Conservation (phyloP, 2,888 invertebrate species). For the Drosophila suboccidentalis region DNA sequence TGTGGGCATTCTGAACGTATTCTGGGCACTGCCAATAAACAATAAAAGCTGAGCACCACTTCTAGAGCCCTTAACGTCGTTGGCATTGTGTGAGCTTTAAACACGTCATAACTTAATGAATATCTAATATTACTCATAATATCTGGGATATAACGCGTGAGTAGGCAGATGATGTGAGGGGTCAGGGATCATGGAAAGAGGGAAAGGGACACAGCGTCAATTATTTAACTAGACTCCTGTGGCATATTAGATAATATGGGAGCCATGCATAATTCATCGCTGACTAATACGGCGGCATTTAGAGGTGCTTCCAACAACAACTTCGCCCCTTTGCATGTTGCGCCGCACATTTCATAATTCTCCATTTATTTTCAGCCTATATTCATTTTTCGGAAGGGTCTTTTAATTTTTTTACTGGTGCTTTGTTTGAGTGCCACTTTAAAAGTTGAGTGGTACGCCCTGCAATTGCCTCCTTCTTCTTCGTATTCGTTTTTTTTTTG, state of each 20-base stretch:
- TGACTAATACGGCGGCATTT: slow-evolving; percentile 60
- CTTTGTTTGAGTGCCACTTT: slow-evolving; percentile 70
- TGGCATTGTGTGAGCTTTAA: slow-evolving; percentile 69
- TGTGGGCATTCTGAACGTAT: slow-evolving; percentile 28
- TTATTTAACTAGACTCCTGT: slow-evolving; percentile 70
- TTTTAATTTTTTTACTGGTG: slow-evolving; percentile 29
- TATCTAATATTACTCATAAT: slow-evolving; percentile 66
- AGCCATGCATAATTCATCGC: slow-evolving; percentile 52
- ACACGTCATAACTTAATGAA: slow-evolving; percentile 80
- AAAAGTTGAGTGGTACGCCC: slow-evolving; percentile 64
- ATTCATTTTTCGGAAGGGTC: not conserved
- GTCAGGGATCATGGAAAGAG: not conserved
- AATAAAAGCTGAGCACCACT: slow-evolving; percentile 68
- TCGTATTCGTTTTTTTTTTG: slow-evolving; percentile 16
- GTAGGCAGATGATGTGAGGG: not conserved
- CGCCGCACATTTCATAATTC: slow-evolving; percentile 25
- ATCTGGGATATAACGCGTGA: slow-evolving; percentile 56
- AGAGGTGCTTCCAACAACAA: slow-evolving; percentile 14
- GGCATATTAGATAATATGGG: slow-evolving; percentile 72
- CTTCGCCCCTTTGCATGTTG: slow-evolving; percentile 33
- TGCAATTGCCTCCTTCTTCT: slow-evolving; percentile 42
- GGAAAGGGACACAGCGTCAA: slow-evolving; percentile 40
- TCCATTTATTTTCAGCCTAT: slow-evolving; percentile 13
- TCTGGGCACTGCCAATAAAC: slow-evolving; percentile 65
- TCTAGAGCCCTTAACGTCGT: slow-evolving; percentile 30